Conservation (phyloP, 1,140 invertebrate genomes). For the Drosophila subpulchrella region DNA sequence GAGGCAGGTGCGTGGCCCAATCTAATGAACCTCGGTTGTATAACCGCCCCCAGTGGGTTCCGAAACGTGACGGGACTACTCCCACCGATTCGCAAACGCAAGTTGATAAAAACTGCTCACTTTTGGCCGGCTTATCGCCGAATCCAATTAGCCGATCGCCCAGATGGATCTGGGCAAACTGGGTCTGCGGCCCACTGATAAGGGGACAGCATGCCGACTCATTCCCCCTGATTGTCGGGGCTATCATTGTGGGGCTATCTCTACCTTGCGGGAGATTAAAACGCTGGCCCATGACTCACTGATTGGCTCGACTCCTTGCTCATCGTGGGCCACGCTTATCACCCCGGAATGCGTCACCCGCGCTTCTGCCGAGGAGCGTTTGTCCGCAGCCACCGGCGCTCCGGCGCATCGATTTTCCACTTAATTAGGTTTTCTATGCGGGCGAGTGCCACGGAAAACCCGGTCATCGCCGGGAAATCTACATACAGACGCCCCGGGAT, state of each 20-base stretch:
- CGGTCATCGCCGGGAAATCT: constrained; percentile 28
- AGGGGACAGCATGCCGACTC: background rate
- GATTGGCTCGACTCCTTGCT: background rate
- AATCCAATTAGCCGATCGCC: constrained; percentile 49
- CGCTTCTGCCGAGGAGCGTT: background rate
- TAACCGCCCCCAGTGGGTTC: constrained; percentile 59
- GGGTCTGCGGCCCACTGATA: constrained; percentile 30
- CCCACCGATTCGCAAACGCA: background rate
- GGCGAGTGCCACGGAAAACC: constrained; percentile 51
- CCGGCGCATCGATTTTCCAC: constrained; percentile 65
- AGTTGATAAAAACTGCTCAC: background rate
- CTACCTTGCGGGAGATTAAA: constrained; percentile 42
- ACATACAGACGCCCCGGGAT: constrained; percentile 19
- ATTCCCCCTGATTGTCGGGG: constrained; percentile 10
- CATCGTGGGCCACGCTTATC: constrained; percentile 1
- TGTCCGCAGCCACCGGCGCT: constrained; percentile 1
- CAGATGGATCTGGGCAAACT: constrained; percentile 8
- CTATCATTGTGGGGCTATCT: constrained; percentile 20
- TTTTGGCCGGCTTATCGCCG: constrained; percentile 33
- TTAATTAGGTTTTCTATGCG: constrained; percentile 70
- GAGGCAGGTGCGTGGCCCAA: constrained; percentile 40
- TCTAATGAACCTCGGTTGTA: constrained; percentile 55
- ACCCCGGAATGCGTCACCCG: constrained; percentile 41
- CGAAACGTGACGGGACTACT: constrained; percentile 67
- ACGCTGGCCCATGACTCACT: constrained; percentile 51